A percentile compares a stretch with the other conserved stretches of the same genome.
Evolutionary conservation across 1,140 invertebrate genomes (phyloP).

Genomic region (Ericerus pela): DNA sequence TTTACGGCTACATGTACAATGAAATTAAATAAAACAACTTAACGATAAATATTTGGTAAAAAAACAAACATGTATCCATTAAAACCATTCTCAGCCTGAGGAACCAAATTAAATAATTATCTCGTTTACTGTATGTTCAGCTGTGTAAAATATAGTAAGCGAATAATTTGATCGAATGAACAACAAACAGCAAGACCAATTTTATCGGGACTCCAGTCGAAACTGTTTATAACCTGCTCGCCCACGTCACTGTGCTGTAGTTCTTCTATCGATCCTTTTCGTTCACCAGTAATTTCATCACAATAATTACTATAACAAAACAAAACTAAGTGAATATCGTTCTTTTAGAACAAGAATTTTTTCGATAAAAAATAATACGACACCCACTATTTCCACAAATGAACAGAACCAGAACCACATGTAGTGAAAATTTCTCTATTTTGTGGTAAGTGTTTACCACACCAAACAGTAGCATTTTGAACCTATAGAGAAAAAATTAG

Average conservation of each 20-base stretch:
- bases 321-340: no score
- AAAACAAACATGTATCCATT: no score
- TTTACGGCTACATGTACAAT: no score
- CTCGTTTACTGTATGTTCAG: constrained; percentile 42
- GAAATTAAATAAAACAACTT: no score
- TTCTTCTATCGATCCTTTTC: constrained; percentile 54
- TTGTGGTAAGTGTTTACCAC: constrained; percentile 73
- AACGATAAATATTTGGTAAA: no score
- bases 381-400: constrained; percentile 85
- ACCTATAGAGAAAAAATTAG: constrained; percentile 34
- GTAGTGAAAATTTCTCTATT: constrained; percentile 90
- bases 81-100: no score
- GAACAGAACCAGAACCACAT: constrained; percentile 67
- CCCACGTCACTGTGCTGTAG: constrained; percentile 67
- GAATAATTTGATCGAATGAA: constrained; percentile 81
- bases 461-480: constrained; percentile 76
- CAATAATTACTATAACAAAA: constrained; percentile 53
- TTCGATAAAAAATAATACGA: constrained; percentile 3
- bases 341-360: constrained; percentile 26
- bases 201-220: constrained; percentile 87
- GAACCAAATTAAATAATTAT: no score
- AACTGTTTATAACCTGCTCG: constrained; percentile 73
- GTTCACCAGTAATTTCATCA: constrained; percentile 53
- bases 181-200: constrained; percentile 72
- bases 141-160: constrained; percentile 78